Evolutionary conservation across 1,140 invertebrate genomes (phyloP), one percentile per base, ranked within the genome.

Genomic region (Pararge aegeria): DNA sequence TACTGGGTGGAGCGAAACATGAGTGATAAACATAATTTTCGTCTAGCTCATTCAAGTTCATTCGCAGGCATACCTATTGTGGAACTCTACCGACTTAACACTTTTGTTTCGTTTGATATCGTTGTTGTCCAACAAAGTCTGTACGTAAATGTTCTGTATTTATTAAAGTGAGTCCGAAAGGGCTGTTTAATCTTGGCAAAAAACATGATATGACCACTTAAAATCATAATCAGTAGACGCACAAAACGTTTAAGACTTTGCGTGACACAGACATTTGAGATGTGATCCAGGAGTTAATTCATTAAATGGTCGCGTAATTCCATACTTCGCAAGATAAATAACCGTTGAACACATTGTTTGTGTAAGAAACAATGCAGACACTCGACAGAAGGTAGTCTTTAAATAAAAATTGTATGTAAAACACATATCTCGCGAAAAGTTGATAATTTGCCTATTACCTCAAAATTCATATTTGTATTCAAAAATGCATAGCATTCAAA

Each of bases 261-360:
- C 63, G 57, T 65, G 63, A 49, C 57, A 13, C 40, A 34, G 50
- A 60, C 54, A 51, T 49, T 65, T 65, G 50, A 57, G 63, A 65
- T 65, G 13, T 53, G 63, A 60, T 60, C 63, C 49, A 40, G 42
- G 34, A 57, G 59, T 61, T 65, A 65, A 61, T 65, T 61, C 29
- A 61, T 55, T 55, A 46, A 65, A 56, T 52, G 34, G 51, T 55
- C 54, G 37, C 27, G 46, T 56, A 60, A 61, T 53, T 55, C 61
- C 37, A 64, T 53, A 52, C 52, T 55, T 56, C 30, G 10, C 30
- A 27, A 51, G 38, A 56, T 56, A 56, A 44, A 62, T 56, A 56
- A 62, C 27, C 40, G 38, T 54, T 50, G 44, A 54, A 49, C 24
- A 50, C 37, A 12, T 52, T 54, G 40, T 57, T 51, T 44, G 61